phyloP scores from a whole-genome alignment of 2,888 invertebrate species.

The Aplocera efformata region DNA sequence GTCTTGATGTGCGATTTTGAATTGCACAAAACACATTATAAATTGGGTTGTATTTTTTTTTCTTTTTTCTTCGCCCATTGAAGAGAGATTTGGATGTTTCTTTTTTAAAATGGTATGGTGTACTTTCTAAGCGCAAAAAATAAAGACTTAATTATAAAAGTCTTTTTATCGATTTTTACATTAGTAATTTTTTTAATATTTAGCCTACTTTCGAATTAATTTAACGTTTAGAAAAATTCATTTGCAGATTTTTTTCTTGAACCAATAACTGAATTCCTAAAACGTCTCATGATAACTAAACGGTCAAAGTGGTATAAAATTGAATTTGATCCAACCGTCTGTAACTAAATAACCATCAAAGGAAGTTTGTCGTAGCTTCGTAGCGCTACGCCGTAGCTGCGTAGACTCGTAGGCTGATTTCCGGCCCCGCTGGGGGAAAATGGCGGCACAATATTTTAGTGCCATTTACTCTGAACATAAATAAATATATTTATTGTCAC shows the following conservation, averaged over 20 bases:
- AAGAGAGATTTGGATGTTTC: too few relatives aligned
- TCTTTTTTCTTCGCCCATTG: too few relatives aligned
- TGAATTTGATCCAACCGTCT: slow-evolving; percentile 17
- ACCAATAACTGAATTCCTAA: slow-evolving; percentile 2
- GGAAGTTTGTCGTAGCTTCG: slow-evolving; percentile 11
- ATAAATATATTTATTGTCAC: not conserved
- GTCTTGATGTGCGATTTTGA: too few relatives aligned
- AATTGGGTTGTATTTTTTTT: too few relatives aligned
- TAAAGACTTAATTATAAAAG: too few relatives aligned
- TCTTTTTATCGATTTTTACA: too few relatives aligned
- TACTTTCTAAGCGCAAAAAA: too few relatives aligned
- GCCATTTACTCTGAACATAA: not conserved
- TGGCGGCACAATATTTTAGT: not conserved
- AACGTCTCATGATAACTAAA: slow-evolving; percentile 9
- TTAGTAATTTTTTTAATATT: too few relatives aligned
- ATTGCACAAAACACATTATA: too few relatives aligned
- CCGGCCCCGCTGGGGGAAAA: slow-evolving; percentile 1
- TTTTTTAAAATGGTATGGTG: too few relatives aligned
- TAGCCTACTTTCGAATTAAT: too few relatives aligned
- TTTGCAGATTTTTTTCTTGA: not conserved
- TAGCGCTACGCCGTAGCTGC: slow-evolving; percentile 9
- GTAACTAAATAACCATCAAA: slow-evolving; percentile 25
- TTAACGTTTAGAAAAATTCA: too few relatives aligned
- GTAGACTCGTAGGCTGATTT: slow-evolving; percentile 12
- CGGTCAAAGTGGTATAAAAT: slow-evolving; percentile 16